Conservation (phyloP, 1,140 invertebrate genomes). For the Drosophila kanapiae region DNA sequence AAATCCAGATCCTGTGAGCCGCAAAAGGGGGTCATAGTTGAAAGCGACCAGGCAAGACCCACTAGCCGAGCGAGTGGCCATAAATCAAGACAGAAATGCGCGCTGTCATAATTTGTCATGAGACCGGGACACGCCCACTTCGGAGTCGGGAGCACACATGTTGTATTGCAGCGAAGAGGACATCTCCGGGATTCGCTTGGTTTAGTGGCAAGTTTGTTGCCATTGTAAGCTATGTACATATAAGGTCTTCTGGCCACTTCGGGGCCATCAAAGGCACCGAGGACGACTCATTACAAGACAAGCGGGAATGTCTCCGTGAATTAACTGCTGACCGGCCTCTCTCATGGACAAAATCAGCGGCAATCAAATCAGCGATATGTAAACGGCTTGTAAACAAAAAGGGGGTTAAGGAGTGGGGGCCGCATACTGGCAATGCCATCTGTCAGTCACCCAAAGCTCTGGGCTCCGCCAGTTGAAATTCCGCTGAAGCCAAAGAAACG, state of each 20-base stretch:
- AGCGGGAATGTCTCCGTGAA: conserved; percentile 31
- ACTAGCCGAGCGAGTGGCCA: conserved; percentile 31
- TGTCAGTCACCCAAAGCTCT: conserved; percentile 68
- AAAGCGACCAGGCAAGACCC: conserved; percentile 36
- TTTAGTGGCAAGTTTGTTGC: conserved; percentile 53
- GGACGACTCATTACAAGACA: conserved; percentile 61
- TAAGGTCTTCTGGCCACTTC: conserved; percentile 6
- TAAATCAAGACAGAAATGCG: conserved; percentile 73
- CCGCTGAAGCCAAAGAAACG: conserved; percentile 57
- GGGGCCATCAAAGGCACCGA: conserved; percentile 55
- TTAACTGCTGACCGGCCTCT: conserved; percentile 30
- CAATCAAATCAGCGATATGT: conserved; percentile 64
- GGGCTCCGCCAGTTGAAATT: conserved; percentile 67
- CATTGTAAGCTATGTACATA: conserved; percentile 4
- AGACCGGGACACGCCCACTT: conserved; percentile 59
- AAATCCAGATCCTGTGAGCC: conserved; percentile 40
- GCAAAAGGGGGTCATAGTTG: conserved; percentile 71
- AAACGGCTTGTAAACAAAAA: conserved; percentile 49
- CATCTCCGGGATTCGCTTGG: conserved; percentile 11
- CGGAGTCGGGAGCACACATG: conserved; percentile 42
- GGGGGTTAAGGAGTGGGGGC: neutral
- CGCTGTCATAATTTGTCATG: conserved; percentile 80
- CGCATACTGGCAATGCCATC: conserved; percentile 52
- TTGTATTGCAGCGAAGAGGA: conserved; percentile 8
- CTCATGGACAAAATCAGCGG: conserved; percentile 61